Base-by-base conservation (phyloP, 2,888 invertebrate genomes). In the Buathra laborator region DNA sequence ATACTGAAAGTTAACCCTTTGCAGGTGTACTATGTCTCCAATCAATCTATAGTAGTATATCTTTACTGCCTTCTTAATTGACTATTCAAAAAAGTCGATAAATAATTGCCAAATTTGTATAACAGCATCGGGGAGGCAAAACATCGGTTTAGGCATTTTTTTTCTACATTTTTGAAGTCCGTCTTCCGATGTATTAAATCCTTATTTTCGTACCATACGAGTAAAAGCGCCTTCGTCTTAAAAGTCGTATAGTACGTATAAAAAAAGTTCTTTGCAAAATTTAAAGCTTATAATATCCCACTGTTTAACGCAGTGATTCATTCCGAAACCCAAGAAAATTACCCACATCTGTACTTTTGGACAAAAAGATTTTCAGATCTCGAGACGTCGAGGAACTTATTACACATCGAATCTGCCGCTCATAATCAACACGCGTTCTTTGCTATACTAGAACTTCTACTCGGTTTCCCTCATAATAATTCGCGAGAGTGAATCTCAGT, bases 381-480 rank as follows among this genome's bases (percentile, higher is more conserved):
- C 10, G 12, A 0, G 19, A 16, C n/a, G 48, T 10, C 66, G 29
- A 68, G 64, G 83, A 70, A 83, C 67, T 68, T 29, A 48, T 86
- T 76, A 72, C 56, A 72, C 70, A 74, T 56, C 81, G 72, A 66
- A 72, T 68, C 75, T 56, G 37, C 12, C 14, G n/a, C 16, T 70
- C 44, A 46, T 77, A 16, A 78, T 71, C 19, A 16, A 44, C 19
- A 43, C 53, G 9, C 16, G 16, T 19, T 9, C 19, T 19, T 0
- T 3, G 16, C 19, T 10, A 10, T 29, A 14, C 0, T 12, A 32
- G 62, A 62, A 32, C 62, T 62, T 62, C 14, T 62, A 14, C 14
- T 12, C 32, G 6, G n/a, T 32, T 59, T 59, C 53, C n/a, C 16
- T 44, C 10, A n/a, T 19, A 19, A 64, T 56, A 6, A 48, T 74